phyloP scores from a whole-genome alignment of 2,888 invertebrate species.

The Ryuthela nishihirai region DNA sequence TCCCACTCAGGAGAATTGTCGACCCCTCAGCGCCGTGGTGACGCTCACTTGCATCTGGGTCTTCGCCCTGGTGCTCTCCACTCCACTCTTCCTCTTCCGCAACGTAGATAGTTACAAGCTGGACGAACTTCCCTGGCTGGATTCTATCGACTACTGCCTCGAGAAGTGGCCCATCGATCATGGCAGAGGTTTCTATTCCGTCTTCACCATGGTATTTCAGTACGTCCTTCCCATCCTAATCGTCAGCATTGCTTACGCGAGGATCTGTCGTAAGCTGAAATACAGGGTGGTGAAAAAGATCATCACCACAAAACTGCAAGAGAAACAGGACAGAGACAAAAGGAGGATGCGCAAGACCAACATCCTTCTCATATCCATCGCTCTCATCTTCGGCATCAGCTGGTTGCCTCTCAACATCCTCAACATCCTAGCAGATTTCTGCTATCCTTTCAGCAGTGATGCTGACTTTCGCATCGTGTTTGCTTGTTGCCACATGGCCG shows the following conservation, averaged over 20 bases:
- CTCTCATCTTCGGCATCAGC: slow-evolving; percentile 79
- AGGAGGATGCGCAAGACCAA: slow-evolving; percentile 78
- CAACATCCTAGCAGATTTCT: slow-evolving; percentile 71
- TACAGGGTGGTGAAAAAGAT: slow-evolving; percentile 57
- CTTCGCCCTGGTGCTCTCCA: slow-evolving; percentile 71
- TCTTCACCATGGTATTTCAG: slow-evolving; percentile 77
- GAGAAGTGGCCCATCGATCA: slow-evolving; percentile 74
- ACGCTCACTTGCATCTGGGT: slow-evolving; percentile 61
- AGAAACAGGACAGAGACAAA: slow-evolving; percentile 54
- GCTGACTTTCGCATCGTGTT: slow-evolving; percentile 52
- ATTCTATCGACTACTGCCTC: slow-evolving; percentile 65
- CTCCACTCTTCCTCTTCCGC: slow-evolving; percentile 72
- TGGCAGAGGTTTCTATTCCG: slow-evolving; percentile 74
- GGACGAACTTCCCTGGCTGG: slow-evolving; percentile 21
- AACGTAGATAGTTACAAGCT: slow-evolving; percentile 57
- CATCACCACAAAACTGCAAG: slow-evolving; percentile 44
- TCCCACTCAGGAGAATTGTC: slow-evolving; percentile 64
- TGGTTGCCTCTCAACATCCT: slow-evolving; percentile 88
- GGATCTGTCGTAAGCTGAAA: slow-evolving; percentile 73
- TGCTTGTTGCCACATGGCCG: slow-evolving; percentile 63
- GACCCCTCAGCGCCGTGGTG: slow-evolving; percentile 62
- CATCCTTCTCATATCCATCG: slow-evolving; percentile 78
- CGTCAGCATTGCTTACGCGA: slow-evolving; percentile 73
- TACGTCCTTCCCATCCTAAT: slow-evolving; percentile 78
- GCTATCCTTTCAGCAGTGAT: slow-evolving; percentile 37